Percentiles rank a stretch among this genome's conserved stretches.
These are phyloP conservation scores for Hesperia comma DNA, from an alignment of 2,888 invertebrate genomes.

Conservation along the genomic window DNA sequence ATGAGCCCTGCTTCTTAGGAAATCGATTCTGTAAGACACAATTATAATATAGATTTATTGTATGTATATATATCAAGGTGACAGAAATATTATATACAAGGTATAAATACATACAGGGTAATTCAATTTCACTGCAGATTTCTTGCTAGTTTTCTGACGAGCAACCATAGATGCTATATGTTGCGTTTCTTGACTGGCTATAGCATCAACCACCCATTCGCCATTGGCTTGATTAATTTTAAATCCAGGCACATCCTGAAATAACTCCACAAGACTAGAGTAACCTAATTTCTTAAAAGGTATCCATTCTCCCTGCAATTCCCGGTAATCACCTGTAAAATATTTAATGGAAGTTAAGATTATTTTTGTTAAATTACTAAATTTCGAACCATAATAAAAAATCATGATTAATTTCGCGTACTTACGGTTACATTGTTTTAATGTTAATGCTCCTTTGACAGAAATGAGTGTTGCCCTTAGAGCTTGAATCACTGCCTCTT, in stretches of 20 bases:
- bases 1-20: constrained; percentile 74
- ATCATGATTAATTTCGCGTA: constrained; percentile 40
- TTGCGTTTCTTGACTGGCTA: constrained; percentile 82
- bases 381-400: no score
- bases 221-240: constrained; percentile 78
- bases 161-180: constrained; percentile 84
- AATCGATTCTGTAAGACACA: constrained; percentile 67
- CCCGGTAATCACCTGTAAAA: constrained; percentile 84
- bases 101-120: constrained; percentile 57
- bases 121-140: constrained; percentile 61
- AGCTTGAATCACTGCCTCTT: constrained; percentile 77
- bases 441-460: constrained; percentile 77
- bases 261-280: constrained; percentile 82
- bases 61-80: no score
- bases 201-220: constrained; percentile 83
- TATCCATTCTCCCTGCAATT: constrained; percentile 85
- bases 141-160: constrained; percentile 74
- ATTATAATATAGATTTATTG: background rate
- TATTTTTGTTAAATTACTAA: background rate
- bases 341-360: constrained; percentile 6
- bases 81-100: no score
- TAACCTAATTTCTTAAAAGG: constrained; percentile 86
- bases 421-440: constrained; percentile 82
- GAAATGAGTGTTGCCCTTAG: constrained; percentile 79
- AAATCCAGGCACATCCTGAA: constrained; percentile 83